Percentiles rank a stretch among this genome's conserved stretches.
Evolutionary conservation across 2,797 vertebrate genomes (phyloP).

Genomic region (Staurois parvus): DNA sequence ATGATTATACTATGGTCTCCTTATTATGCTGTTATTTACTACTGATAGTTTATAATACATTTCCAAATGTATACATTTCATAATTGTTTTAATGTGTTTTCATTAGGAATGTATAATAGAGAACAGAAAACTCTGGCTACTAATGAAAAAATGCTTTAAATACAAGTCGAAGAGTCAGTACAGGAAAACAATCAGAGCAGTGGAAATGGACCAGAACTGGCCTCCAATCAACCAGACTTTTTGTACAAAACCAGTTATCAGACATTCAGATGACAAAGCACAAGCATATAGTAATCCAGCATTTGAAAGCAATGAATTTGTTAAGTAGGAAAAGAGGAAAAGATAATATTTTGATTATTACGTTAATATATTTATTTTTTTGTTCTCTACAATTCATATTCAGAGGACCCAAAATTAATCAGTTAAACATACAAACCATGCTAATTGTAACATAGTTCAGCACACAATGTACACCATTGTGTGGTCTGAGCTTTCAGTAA

Average conservation of each 20-base stretch:
- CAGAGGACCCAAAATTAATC: not conserved
- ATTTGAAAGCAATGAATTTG: slow-evolving; percentile 33
- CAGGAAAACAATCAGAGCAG: slow-evolving; percentile 42
- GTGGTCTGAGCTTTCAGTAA: no score
- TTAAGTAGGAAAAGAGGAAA: slow-evolving; percentile 20
- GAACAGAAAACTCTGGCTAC: slow-evolving; percentile 57
- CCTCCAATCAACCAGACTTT: slow-evolving; percentile 49
- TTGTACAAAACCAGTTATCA: slow-evolving; percentile 28
- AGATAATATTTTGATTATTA: not conserved
- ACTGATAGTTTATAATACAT: not conserved
- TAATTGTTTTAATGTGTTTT: not conserved
- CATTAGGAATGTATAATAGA: slow-evolving; percentile 56
- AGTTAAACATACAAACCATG: no score
- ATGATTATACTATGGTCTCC: no score
- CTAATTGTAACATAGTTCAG: no score
- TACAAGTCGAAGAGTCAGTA: slow-evolving; percentile 53
- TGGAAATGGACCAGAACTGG: slow-evolving; percentile 57
- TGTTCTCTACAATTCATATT: no score
- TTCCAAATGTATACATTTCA: not conserved
- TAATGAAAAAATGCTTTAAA: slow-evolving; percentile 47
- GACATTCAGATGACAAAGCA: slow-evolving; percentile 29
- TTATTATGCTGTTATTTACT: not conserved
- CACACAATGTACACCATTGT: no score
- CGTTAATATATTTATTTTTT: no score
- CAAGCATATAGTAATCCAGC: slow-evolving; percentile 37